Evolutionary conservation across 2,888 invertebrate species (phyloP), one percentile per base, ranked within the genome.

Genomic region (Cybosia mesomella): DNA sequence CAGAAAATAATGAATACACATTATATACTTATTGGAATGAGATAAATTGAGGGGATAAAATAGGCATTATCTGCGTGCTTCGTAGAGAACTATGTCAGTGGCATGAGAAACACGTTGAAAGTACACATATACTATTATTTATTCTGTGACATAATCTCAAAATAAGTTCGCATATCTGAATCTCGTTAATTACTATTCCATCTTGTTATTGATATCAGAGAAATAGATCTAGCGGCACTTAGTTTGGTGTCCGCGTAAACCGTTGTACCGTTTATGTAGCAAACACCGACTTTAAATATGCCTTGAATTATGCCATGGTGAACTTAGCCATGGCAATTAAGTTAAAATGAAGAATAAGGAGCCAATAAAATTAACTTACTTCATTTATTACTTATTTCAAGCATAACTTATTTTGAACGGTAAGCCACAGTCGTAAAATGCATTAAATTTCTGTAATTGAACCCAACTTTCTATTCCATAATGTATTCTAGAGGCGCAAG

Each of bases 401-500:
- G 22, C 13, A 24, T 55, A 55, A 13, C 13, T 55, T 22, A 24
- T 24, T 55, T 15, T 24, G 8, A 55, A 28, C 2, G 55, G 24
- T 0, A 5, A 7, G 7, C 8, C 8, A 15, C 55, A 24, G 55
- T 28, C 24, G 22, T 22, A 15, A 55, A 55, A 55, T 11, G n/a
- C 28, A n/a, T 28, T 28, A 13, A 0, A 43, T 28, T 3, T 11
- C n/a, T 28, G 18, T 43, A 5, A 43, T 43, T 49, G 4, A 49
- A 61, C n/a, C 21, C 5, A 0, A 28, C 28, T 43, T 49, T 61
- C 28, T 5, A 28, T 43, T 11, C 8, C 10, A 49, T 28, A 49
- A 49, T 61, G 18, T 61, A 43, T 61, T 61, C 61, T 61, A 4
- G 22, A 61, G 11, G 24, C 49, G 43, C 24, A 28, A 28, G 0